Evolutionary conservation across 2,113 vertebrate species (phyloP).

Genomic region (Forbesichthys papilliferus): DNA sequence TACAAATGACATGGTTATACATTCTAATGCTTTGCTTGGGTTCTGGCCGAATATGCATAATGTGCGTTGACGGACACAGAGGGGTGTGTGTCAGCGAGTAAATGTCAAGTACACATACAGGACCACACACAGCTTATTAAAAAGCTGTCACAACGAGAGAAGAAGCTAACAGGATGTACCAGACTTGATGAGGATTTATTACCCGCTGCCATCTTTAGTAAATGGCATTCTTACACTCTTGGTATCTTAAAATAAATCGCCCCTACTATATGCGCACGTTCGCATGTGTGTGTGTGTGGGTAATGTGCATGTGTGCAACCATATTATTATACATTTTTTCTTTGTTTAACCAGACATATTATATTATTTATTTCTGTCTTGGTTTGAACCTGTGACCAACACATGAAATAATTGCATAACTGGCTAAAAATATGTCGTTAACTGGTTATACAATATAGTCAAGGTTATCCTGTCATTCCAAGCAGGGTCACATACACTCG

Average conservation of each 20-base stretch:
- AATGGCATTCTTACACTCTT: conserved; percentile 74
- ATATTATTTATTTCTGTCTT: neutral
- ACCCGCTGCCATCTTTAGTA: conserved; percentile 76
- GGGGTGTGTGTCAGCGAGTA: conserved; percentile 66
- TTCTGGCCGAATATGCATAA: conserved; percentile 62
- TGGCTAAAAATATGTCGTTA: too few relatives aligned
- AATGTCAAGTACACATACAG: conserved; percentile 76
- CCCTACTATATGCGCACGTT: neutral
- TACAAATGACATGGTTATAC: conserved; percentile 52
- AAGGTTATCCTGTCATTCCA: too few relatives aligned
- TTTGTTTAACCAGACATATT: conserved; percentile 13
- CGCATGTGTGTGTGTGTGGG: neutral
- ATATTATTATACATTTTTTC: conserved; percentile 36
- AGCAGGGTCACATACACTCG: too few relatives aligned
- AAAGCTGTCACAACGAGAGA: conserved; percentile 70
- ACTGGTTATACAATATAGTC: too few relatives aligned
- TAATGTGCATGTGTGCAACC: neutral
- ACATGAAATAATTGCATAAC: too few relatives aligned
- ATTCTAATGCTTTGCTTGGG: conserved; percentile 51
- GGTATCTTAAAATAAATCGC: conserved; percentile 74
- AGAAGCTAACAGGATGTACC: conserved; percentile 74
- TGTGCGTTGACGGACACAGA: conserved; percentile 64
- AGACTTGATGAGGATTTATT: conserved; percentile 80
- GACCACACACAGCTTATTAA: conserved; percentile 77
- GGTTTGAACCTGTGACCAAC: too few relatives aligned